These are phyloP conservation scores for Aurelia sp. DNA, from an alignment of 30 jellyfish, hydroid and myxozoan genomes.

Conservation along the genomic window DNA sequence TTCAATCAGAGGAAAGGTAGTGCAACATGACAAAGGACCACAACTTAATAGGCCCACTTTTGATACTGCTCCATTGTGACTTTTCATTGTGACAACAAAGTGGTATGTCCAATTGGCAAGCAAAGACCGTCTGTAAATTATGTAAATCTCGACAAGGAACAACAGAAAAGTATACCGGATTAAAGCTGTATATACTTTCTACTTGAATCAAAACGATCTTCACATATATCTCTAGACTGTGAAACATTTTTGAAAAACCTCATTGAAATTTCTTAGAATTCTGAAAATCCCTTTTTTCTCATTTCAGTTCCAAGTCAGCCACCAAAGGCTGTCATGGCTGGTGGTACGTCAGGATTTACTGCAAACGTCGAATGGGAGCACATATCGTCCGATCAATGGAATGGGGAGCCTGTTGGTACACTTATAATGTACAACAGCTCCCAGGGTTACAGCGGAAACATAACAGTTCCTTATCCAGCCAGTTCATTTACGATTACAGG, in stretches of 20 bases:
- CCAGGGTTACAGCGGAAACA: background rate
- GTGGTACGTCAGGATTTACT: constrained; percentile 21
- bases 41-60: no score
- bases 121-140: no score
- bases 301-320: constrained; percentile 59
- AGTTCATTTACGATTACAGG: background rate
- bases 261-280: background rate
- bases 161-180: background rate
- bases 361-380: constrained; percentile 44
- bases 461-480: constrained; percentile 3
- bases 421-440: background rate
- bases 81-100: no score
- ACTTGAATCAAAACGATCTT: background rate
- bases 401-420: background rate
- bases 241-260: no score
- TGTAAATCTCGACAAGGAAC: background rate
- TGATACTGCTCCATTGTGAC: no score
- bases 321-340: constrained; percentile 28
- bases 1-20: no score
- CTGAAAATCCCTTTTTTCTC: background rate
- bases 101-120: no score
- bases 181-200: background rate
- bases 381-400: constrained; percentile 23
- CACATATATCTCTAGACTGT: background rate
- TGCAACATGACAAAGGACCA: no score